These are phyloP conservation scores for Lycorma delicatula DNA, from an alignment of 1,140 invertebrate species.

Conservation along the genomic window DNA sequence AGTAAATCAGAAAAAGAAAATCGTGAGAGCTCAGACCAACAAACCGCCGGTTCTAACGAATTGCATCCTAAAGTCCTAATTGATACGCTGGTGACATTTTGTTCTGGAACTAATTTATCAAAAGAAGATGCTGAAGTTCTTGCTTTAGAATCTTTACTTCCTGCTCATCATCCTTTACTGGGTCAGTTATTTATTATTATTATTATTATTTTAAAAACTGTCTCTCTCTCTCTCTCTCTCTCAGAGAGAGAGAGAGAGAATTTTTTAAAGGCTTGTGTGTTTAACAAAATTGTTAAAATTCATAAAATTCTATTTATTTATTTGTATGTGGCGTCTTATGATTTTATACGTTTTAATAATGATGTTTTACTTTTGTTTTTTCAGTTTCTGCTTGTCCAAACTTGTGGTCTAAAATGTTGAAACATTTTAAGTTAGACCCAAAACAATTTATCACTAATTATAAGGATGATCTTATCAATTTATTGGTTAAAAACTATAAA, in stretches of 20 bases:
- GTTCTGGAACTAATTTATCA: constrained; percentile 22
- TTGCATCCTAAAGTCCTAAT: constrained; percentile 26
- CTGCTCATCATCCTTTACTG: constrained; percentile 58
- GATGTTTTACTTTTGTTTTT: constrained; percentile 23
- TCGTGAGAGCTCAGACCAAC: constrained; percentile 5
- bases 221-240: neutral
- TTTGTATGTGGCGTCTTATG: too few relatives aligned
- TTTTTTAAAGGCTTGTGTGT: too few relatives aligned
- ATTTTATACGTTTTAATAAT: too few relatives aligned
- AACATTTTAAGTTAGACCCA: constrained; percentile 46
- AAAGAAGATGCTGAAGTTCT: constrained; percentile 34
- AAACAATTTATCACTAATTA: constrained; percentile 46
- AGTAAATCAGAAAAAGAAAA: constrained; percentile 15
- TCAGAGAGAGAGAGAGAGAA: too few relatives aligned
- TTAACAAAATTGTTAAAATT: too few relatives aligned
- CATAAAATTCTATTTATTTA: too few relatives aligned
- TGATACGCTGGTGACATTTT: constrained; percentile 24
- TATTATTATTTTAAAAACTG: neutral
- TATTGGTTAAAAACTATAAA: constrained; percentile 51
- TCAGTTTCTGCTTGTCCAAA: constrained; percentile 36
- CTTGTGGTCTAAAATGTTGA: constrained; percentile 53
- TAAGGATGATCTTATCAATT: constrained; percentile 45
- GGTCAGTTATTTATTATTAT: constrained; percentile 29
- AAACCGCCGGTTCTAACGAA: neutral
- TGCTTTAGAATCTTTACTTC: constrained; percentile 51